A percentile compares a stretch with the other conserved stretches of the same genome.
phyloP scores from a whole-genome alignment of 2,888 invertebrate species.

The Parasteatoda lunata region DNA sequence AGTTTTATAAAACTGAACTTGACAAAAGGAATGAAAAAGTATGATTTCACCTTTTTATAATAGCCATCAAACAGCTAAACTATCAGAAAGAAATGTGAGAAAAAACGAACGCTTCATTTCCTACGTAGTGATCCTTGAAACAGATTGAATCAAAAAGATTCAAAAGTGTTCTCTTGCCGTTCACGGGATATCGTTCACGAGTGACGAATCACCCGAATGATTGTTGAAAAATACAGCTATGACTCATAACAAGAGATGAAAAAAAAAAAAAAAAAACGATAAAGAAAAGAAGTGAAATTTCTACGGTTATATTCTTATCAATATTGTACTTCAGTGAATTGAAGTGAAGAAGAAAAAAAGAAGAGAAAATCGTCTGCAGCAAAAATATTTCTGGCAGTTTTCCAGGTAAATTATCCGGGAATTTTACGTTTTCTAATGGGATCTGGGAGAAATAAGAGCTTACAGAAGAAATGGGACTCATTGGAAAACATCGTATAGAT shows the following conservation, averaged over 20 bases:
- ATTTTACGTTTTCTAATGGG: conserved; percentile 43
- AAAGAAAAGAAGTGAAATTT: conserved; percentile 8
- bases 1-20: conserved; percentile 21
- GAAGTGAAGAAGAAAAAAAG: conserved; percentile 2
- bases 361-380: conserved; percentile 16
- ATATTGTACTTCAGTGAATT: conserved; percentile 29
- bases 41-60: conserved; percentile 1
- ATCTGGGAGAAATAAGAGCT: conserved; percentile 26
- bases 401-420: conserved; percentile 53
- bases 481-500: not conserved
- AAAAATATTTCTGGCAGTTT: conserved; percentile 34
- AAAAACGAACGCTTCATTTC: conserved; percentile 49
- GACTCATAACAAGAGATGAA: conserved; percentile 11
- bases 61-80: conserved; percentile 21
- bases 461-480: conserved; percentile 27
- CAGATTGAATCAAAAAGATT: conserved; percentile 50
- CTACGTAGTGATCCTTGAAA: conserved; percentile 59
- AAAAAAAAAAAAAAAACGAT: not conserved
- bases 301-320: conserved; percentile 42
- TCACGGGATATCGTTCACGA: conserved; percentile 26
- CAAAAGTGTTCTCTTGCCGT: conserved; percentile 4
- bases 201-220: conserved; percentile 35
- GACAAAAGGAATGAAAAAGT: conserved; percentile 19
- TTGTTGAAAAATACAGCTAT: conserved; percentile 22
- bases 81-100: conserved; percentile 31